phyloP scores from a whole-genome alignment of 2,797 vertebrate genomes.

The Tokudaia muenninki region DNA sequence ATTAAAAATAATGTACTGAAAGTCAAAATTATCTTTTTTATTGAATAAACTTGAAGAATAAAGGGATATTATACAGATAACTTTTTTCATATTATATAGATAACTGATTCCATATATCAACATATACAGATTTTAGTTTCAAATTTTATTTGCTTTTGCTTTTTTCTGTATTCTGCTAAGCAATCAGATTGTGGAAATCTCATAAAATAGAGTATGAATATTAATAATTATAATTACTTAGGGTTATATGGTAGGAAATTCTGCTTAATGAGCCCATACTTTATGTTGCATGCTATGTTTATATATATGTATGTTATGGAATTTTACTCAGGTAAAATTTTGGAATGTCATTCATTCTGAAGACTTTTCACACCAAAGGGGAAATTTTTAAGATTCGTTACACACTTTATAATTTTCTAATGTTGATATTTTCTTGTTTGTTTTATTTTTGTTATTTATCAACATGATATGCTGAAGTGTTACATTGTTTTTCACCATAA shows the following conservation, averaged over 20 bases:
- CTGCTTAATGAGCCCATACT: background rate
- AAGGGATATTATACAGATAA: background rate
- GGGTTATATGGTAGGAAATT: background rate
- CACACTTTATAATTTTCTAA: background rate
- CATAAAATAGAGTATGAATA: background rate
- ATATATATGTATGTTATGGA: too few species aligned
- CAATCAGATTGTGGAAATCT: background rate
- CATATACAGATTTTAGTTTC: background rate
- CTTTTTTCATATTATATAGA: background rate
- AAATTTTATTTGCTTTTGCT: background rate
- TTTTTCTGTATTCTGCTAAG: background rate
- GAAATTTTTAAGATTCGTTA: background rate
- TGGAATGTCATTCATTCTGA: background rate
- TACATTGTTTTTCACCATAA: background rate
- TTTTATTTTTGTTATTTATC: background rate
- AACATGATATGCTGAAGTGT: background rate
- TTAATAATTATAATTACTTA: background rate
- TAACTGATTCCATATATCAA: background rate
- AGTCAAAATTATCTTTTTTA: background rate
- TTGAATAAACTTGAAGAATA: background rate
- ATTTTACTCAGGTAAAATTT: constrained; percentile 20
- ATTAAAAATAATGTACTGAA: background rate
- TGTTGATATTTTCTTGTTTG: background rate
- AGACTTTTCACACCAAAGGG: background rate
- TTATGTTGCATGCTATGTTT: background rate